A percentile compares a stretch with the other conserved stretches of the same genome.
Evolutionary conservation across 2,797 vertebrate species (phyloP).

Genomic region (Lophius americanus): DNA sequence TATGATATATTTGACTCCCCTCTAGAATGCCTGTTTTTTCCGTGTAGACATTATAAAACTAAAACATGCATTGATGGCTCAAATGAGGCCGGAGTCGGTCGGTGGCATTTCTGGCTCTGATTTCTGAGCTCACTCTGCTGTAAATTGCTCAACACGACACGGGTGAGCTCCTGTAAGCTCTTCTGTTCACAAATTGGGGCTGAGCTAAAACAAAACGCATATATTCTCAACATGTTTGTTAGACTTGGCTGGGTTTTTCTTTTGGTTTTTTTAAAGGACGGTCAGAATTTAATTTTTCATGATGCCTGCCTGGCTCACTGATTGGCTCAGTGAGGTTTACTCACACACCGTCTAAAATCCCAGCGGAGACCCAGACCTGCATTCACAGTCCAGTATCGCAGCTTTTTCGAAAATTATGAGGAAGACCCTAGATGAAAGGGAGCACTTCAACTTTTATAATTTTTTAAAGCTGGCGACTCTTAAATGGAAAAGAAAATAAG

Average conservation of each 20-base stretch:
- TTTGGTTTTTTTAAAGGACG: neutral
- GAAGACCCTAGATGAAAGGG: constrained; percentile 69
- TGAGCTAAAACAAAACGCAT: constrained; percentile 57
- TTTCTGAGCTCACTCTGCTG: constrained; percentile 41
- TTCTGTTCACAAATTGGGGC: constrained; percentile 70
- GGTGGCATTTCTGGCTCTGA: constrained; percentile 27
- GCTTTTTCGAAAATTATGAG: constrained; percentile 71
- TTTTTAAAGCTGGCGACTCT: constrained; percentile 62
- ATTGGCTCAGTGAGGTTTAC: constrained; percentile 74
- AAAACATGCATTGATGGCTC: neutral
- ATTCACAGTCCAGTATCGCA: constrained; percentile 59
- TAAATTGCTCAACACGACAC: constrained; percentile 60
- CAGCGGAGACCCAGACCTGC: constrained; percentile 54
- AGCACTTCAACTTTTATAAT: constrained; percentile 57
- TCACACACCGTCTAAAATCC: constrained; percentile 69
- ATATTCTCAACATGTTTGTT: constrained; percentile 54
- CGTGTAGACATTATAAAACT: too few species aligned
- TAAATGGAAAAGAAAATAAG: constrained; percentile 63
- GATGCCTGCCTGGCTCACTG: constrained; percentile 59
- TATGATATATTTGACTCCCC: too few species aligned
- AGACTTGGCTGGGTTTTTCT: neutral
- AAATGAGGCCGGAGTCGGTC: constrained; percentile 1
- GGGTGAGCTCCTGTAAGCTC: constrained; percentile 50
- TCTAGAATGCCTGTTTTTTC: too few species aligned
- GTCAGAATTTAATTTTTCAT: constrained; percentile 55